phyloP scores from a whole-genome alignment of 2,888 invertebrate genomes.

The Phaedon cochleariae region DNA sequence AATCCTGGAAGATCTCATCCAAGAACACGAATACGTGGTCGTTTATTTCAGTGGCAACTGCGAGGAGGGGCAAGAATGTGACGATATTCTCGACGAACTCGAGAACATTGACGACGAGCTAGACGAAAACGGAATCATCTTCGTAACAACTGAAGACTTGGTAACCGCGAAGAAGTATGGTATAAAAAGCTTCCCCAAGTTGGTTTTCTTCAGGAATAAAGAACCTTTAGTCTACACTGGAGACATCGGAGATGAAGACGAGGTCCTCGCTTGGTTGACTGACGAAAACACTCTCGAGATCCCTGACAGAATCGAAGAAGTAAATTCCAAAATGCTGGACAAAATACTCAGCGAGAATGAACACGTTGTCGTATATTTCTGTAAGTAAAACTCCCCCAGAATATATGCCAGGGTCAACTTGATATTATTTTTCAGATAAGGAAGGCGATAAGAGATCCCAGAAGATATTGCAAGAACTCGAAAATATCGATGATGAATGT shows the following conservation, averaged over 20 bases:
- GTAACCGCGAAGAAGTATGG: conserved; percentile 83
- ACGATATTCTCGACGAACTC: conserved; percentile 82
- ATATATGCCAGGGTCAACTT: too few relatives aligned
- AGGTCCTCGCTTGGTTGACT: conserved; percentile 89
- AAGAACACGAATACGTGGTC: conserved; percentile 93
- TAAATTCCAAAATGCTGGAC: conserved; percentile 89
- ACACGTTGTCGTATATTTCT: conserved; percentile 91
- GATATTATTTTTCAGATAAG: conserved; percentile 71
- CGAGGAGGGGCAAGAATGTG: conserved; percentile 88
- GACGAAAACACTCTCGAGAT: conserved; percentile 91
- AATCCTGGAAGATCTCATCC: conserved; percentile 83
- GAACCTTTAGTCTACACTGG: conserved; percentile 85
- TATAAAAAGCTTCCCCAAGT: conserved; percentile 83
- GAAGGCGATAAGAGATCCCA: conserved; percentile 90
- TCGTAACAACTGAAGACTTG: conserved; percentile 90
- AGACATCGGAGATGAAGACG: conserved; percentile 90
- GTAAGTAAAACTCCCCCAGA: conserved; percentile 73
- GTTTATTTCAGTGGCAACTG: conserved; percentile 92
- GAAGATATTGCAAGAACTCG: conserved; percentile 86
- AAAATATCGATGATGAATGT: conserved; percentile 93
- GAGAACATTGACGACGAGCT: conserved; percentile 94
- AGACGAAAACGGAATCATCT: conserved; percentile 91
- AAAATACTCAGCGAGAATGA: conserved; percentile 88
- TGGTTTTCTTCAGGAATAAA: conserved; percentile 91
- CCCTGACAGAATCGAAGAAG: conserved; percentile 92